phyloP scores from a whole-genome alignment of 2,113 vertebrate species.

The Pungitius pungitius region DNA sequence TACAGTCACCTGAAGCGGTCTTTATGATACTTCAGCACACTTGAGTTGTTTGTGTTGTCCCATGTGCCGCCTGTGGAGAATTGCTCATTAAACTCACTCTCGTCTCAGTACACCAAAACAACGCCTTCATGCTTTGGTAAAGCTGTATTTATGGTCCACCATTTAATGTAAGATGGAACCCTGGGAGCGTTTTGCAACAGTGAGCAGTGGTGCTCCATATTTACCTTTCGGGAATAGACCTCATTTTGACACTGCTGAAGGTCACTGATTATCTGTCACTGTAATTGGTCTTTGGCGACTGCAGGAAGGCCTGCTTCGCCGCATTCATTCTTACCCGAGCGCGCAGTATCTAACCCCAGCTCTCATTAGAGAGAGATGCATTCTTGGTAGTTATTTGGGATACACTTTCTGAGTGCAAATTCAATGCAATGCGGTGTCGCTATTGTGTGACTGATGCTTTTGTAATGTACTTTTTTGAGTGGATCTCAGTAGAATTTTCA shows the following conservation, averaged over 20 bases:
- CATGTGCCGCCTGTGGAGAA: neutral
- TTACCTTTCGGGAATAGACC: constrained; percentile 49
- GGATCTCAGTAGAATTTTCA: neutral
- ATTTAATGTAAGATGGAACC: constrained; percentile 20
- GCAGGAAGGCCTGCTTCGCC: constrained; percentile 10
- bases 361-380: constrained; percentile 41
- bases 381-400: constrained; percentile 53
- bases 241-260: constrained; percentile 57
- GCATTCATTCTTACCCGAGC: constrained; percentile 26
- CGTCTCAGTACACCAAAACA: neutral
- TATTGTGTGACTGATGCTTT: neutral
- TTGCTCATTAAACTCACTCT: neutral
- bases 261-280: constrained; percentile 51
- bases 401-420: constrained; percentile 36
- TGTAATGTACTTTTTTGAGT: neutral
- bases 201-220: too few relatives aligned
- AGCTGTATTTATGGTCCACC: neutral
- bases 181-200: too few relatives aligned
- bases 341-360: neutral
- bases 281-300: constrained; percentile 59
- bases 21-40: neutral
- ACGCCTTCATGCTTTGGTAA: neutral
- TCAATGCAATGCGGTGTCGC: constrained; percentile 11
- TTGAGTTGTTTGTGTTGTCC: neutral
- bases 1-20: neutral